Conservation (phyloP, 2,797 vertebrate genomes). For the Hemibagrus guttatus region DNA sequence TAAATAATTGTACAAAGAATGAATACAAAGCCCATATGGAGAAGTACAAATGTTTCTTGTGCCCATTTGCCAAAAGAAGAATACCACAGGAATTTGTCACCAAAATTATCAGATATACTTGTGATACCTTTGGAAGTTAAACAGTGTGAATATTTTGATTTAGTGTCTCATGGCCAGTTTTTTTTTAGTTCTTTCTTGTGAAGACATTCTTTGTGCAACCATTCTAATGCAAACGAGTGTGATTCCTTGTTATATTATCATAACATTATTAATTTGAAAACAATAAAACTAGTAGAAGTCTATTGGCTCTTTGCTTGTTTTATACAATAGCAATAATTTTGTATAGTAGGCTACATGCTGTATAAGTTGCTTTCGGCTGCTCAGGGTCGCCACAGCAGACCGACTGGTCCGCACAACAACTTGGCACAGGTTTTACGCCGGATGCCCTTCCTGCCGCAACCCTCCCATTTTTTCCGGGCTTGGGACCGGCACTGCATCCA, state of each 20-base stretch:
- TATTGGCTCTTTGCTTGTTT: constrained; percentile 34
- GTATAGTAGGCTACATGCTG: neutral
- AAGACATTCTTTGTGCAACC: constrained; percentile 70
- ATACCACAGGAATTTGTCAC: constrained; percentile 57
- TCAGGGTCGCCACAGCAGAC: too few relatives aligned
- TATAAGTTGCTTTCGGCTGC: too few relatives aligned
- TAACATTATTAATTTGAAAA: constrained; percentile 73
- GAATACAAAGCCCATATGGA: constrained; percentile 64
- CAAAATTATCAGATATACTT: constrained; percentile 62
- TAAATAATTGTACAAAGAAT: constrained; percentile 61
- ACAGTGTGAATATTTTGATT: constrained; percentile 60
- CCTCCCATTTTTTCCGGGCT: too few relatives aligned
- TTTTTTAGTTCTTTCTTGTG: constrained; percentile 67
- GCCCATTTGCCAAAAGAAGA: constrained; percentile 50
- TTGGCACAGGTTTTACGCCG: too few relatives aligned
- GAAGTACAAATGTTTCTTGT: constrained; percentile 63
- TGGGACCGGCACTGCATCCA: too few relatives aligned
- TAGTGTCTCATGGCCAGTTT: constrained; percentile 61
- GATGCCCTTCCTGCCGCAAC: too few relatives aligned
- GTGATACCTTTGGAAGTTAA: constrained; percentile 60
- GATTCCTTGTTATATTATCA: constrained; percentile 71
- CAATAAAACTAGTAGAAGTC: constrained; percentile 72
- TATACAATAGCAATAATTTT: neutral
- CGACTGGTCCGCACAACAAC: too few relatives aligned
- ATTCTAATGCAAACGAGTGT: constrained; percentile 69